Conservation (phyloP, 2,113 vertebrate genomes). For the Campylorhamphus procurvoides region DNA sequence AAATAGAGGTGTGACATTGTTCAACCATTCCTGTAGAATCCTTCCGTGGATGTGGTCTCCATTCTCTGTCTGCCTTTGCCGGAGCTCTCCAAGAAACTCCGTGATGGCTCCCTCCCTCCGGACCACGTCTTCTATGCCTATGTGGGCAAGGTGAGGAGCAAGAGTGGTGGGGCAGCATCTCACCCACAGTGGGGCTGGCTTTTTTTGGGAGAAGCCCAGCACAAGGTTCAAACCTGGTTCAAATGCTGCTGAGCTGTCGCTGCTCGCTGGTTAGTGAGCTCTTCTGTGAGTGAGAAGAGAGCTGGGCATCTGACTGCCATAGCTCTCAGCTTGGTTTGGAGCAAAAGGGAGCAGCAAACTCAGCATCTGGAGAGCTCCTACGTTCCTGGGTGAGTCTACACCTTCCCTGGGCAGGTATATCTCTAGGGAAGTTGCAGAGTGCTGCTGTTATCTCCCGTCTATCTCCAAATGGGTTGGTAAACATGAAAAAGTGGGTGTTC, state of each 20-base stretch:
- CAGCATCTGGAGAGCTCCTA: not conserved
- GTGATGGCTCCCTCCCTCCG: constrained; percentile 66
- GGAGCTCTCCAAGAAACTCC: constrained; percentile 73
- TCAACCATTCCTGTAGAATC: constrained; percentile 55
- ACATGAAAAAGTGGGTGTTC: not conserved
- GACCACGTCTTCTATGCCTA: constrained; percentile 80
- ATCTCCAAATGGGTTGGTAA: not conserved
- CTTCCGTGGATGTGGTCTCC: not conserved
- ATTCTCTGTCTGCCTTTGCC: constrained; percentile 73
- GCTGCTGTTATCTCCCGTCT: not conserved
- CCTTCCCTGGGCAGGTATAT: not conserved
- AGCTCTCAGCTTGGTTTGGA: not conserved
- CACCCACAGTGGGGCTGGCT: accelerated
- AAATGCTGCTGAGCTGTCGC: not conserved
- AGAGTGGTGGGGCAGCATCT: accelerated
- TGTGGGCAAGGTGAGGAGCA: constrained; percentile 79
- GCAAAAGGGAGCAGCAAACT: not conserved
- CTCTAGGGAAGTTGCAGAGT: not conserved
- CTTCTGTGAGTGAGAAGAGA: not conserved
- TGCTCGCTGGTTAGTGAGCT: not conserved
- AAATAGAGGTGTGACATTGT: not conserved
- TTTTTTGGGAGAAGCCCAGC: not conserved
- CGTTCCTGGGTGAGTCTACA: not conserved
- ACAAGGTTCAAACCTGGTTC: not conserved
- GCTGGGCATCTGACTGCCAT: not conserved